A percentile compares a stretch with the other conserved stretches of the same genome.
Evolutionary conservation across 2,113 vertebrate genomes (phyloP).

Genomic region (Cygnus buccinator): DNA sequence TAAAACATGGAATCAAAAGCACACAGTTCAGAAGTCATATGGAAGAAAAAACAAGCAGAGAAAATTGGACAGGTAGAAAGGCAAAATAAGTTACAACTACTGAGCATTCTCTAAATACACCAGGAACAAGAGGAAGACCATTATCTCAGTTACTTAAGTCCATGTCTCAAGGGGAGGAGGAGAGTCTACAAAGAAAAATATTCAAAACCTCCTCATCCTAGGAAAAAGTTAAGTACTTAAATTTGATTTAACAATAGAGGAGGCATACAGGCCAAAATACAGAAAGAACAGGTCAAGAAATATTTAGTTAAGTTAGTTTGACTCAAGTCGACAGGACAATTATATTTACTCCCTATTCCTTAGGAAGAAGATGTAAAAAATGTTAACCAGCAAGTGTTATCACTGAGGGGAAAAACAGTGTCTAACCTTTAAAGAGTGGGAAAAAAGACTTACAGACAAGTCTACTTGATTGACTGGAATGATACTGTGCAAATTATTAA

Average conservation of each 20-base stretch:
- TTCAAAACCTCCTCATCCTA: background rate
- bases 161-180: background rate
- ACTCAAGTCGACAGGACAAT: background rate
- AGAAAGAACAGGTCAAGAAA: slow-evolving; percentile 1
- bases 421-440: background rate
- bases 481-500: background rate
- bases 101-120: background rate
- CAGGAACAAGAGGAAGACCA: background rate
- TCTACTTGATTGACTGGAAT: background rate
- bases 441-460: background rate
- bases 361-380: background rate
- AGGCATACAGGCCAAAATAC: slow-evolving; percentile 21
- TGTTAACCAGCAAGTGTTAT: background rate
- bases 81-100: background rate
- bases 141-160: slow-evolving; percentile 8
- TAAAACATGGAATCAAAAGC: background rate
- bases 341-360: background rate
- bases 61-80: background rate
- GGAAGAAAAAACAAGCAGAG: background rate
- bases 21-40: background rate
- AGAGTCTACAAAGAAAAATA: background rate
- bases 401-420: background rate
- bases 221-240: background rate
- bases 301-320: background rate
- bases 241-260: slow-evolving; percentile 7